Evolutionary conservation across 2,797 vertebrate genomes (phyloP).

Genomic region (Manis javanica): DNA sequence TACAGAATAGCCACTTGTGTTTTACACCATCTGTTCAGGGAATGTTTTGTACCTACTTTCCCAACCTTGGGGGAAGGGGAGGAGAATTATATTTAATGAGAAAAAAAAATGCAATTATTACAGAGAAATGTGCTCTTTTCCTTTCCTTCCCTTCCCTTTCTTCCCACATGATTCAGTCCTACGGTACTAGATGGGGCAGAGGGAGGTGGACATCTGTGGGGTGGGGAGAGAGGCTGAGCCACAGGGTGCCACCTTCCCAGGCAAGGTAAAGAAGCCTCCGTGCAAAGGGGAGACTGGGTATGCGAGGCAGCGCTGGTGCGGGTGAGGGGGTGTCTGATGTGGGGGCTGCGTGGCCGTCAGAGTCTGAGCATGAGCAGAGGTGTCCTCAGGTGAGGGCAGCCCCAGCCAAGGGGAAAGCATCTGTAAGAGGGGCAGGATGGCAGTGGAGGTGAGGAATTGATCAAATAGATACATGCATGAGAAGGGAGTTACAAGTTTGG

Average conservation of each 20-base stretch:
- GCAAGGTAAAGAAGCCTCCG: background rate
- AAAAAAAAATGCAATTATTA: background rate
- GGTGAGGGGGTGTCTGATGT: accelerated
- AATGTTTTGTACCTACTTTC: background rate
- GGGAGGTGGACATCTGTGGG: accelerated
- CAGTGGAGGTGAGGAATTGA: background rate
- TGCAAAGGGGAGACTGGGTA: background rate
- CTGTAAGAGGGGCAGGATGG: no score
- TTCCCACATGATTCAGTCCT: background rate
- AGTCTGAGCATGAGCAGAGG: background rate
- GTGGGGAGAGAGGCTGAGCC: background rate
- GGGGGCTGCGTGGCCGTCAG: background rate
- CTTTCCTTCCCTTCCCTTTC: background rate
- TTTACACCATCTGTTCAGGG: slow-evolving; percentile 48
- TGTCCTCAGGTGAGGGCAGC: accelerated
- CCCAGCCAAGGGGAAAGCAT: background rate
- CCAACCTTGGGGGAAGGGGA: background rate
- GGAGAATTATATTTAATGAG: background rate
- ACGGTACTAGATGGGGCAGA: background rate
- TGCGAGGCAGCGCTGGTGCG: accelerated
- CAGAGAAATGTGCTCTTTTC: background rate
- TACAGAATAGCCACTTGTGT: slow-evolving; percentile 15
- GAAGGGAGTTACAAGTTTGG: background rate
- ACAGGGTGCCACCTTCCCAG: background rate
- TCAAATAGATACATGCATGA: background rate